phyloP scores from a whole-genome alignment of 2,113 vertebrate species.

The Chascanopsetta lugubris region DNA sequence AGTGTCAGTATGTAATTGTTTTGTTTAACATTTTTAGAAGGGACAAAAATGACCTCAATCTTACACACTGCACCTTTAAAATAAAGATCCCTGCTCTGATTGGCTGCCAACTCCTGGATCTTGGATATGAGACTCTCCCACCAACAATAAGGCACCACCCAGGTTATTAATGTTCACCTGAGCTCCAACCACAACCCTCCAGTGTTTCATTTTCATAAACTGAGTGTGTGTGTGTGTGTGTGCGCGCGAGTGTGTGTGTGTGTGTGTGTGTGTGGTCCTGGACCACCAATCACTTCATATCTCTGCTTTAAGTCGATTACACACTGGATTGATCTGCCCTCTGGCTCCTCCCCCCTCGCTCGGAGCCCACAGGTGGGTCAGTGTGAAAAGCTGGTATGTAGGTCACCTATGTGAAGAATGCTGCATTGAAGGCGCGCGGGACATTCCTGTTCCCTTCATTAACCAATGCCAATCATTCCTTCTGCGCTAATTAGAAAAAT shows the following conservation, averaged over 20 bases:
- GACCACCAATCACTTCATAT: not conserved
- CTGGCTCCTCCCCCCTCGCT: not conserved
- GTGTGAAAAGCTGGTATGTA: constrained; percentile 47
- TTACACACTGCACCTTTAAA: too few species aligned
- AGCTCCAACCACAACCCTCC: not conserved
- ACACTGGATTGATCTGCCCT: not conserved
- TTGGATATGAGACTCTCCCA: not conserved
- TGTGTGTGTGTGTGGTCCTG: too few species aligned
- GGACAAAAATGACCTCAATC: too few species aligned
- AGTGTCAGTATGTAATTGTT: too few species aligned
- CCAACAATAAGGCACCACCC: not conserved
- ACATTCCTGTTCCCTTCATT: constrained; percentile 33
- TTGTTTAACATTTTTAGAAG: too few species aligned
- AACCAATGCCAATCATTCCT: constrained; percentile 35
- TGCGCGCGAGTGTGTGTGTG: too few species aligned
- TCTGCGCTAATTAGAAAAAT: constrained; percentile 5
- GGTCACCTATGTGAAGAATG: constrained; percentile 67
- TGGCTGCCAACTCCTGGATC: constrained; percentile 2
- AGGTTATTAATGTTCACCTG: not conserved
- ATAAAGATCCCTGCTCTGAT: not conserved
- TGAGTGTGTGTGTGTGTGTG: not conserved
- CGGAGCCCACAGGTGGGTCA: constrained; percentile 39
- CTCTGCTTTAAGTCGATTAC: not conserved
- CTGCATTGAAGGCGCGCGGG: constrained; percentile 11
- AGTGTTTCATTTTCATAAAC: not conserved